A percentile compares a stretch with the other conserved stretches of the same genome.
These are phyloP conservation scores for Amyelois transitella DNA, from an alignment of 1,140 invertebrate species.

Conservation along the genomic window DNA sequence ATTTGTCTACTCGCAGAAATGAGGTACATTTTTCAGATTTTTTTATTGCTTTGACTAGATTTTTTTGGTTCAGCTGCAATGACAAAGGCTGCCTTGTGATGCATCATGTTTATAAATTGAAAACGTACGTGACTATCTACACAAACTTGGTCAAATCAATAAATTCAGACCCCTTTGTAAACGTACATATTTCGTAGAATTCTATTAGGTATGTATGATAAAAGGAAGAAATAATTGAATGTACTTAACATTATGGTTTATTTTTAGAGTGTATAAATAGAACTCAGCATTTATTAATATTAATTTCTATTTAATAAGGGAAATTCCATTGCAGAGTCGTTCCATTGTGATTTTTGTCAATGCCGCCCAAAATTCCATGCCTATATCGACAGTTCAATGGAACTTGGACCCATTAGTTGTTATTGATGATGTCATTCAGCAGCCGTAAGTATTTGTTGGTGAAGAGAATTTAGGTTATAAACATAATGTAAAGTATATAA, in stretches of 20 bases:
- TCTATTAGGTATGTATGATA: neutral
- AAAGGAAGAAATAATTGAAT: too few relatives aligned
- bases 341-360: neutral
- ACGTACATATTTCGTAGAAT: neutral
- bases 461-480: neutral
- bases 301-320: neutral
- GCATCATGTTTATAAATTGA: neutral
- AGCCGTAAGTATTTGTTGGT: too few relatives aligned
- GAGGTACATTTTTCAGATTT: too few relatives aligned
- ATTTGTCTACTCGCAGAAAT: too few relatives aligned
- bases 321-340: neutral
- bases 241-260: too few relatives aligned
- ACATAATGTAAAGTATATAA: neutral
- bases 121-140: neutral
- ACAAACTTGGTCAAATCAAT: neutral
- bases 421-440: neutral
- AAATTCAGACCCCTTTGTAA: neutral
- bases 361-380: neutral
- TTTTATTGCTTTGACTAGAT: too few relatives aligned
- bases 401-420: neutral
- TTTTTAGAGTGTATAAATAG: too few relatives aligned
- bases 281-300: too few relatives aligned
- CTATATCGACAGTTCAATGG: neutral
- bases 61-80: neutral
- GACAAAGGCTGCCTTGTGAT: neutral